Conservation (phyloP, 2,888 invertebrate species). For the Xestoiulus laeticollis region DNA sequence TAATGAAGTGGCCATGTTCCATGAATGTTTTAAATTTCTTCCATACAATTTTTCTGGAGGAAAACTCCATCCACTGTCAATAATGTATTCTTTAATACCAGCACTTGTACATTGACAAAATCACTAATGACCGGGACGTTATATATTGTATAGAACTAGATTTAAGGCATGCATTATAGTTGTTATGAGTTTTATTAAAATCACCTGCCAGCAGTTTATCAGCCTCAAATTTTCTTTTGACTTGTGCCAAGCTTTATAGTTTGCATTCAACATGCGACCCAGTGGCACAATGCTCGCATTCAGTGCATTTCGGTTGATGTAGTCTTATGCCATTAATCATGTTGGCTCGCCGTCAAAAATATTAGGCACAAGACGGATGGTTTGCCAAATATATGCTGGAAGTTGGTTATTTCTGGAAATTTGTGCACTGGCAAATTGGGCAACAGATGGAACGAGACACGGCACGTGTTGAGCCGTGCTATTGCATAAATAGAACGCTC, state of each 20-base stretch:
- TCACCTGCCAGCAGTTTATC: not conserved
- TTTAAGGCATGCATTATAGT: no score
- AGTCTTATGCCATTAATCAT: not conserved
- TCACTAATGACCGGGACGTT: no score
- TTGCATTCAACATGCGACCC: not conserved
- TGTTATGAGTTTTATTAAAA: no score
- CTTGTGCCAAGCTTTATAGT: not conserved
- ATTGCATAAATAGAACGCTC: conserved; percentile 9
- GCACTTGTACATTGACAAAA: no score
- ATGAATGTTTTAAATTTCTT: no score
- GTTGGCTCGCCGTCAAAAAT: conserved; percentile 18
- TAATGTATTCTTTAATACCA: no score
- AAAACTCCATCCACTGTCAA: no score
- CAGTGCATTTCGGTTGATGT: not conserved
- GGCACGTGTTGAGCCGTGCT: conserved; percentile 10
- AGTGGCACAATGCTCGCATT: conserved; percentile 23
- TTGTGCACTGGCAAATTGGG: not conserved
- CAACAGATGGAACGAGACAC: not conserved
- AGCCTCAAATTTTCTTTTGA: not conserved
- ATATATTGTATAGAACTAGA: no score
- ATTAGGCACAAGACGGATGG: conserved; percentile 26
- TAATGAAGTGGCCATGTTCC: no score
- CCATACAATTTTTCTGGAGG: no score
- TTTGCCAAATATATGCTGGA: not conserved
- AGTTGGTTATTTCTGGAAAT: conserved; percentile 26